Percentiles rank a stretch among this genome's conserved stretches.
These are phyloP conservation scores for Chelonia mydas DNA, from an alignment of 2,797 vertebrate genomes.

Conservation along the genomic window DNA sequence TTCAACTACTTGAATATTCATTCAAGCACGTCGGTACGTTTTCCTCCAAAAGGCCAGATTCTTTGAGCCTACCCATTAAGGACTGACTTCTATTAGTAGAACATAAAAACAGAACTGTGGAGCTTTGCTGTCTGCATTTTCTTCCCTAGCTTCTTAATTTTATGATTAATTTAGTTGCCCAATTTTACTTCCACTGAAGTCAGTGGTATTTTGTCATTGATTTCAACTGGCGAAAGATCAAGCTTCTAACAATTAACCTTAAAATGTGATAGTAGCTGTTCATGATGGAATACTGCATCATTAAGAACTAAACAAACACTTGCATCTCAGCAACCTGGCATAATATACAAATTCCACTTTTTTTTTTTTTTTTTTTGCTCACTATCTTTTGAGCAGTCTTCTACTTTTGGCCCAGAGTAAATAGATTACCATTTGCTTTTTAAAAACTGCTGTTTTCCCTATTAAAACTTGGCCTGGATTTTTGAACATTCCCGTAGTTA, in stretches of 20 bases:
- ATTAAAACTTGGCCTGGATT: not conserved
- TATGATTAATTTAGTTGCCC: not conserved
- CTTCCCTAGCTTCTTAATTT: not conserved
- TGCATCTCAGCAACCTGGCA: fast-evolving
- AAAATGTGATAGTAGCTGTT: not conserved
- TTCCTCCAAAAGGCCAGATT: not conserved
- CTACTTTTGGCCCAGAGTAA: not conserved
- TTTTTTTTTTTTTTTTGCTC: not conserved
- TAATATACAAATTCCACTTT: not conserved
- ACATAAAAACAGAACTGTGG: not conserved
- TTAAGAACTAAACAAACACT: not conserved
- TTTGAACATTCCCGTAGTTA: not conserved
- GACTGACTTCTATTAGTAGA: not conserved
- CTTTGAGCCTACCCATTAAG: not conserved
- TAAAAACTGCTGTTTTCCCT: not conserved
- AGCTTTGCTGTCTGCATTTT: not conserved
- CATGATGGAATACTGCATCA: not conserved
- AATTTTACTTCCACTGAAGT: not conserved
- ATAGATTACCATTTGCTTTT: not conserved
- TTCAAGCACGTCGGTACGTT: not conserved
- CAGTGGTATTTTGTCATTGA: not conserved
- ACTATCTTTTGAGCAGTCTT: not conserved
- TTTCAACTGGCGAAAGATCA: not conserved
- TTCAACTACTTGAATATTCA: not conserved
- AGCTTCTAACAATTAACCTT: not conserved